These are phyloP conservation scores for Agrypnia vestita DNA, from an alignment of 1,140 invertebrate species.

Conservation along the genomic window DNA sequence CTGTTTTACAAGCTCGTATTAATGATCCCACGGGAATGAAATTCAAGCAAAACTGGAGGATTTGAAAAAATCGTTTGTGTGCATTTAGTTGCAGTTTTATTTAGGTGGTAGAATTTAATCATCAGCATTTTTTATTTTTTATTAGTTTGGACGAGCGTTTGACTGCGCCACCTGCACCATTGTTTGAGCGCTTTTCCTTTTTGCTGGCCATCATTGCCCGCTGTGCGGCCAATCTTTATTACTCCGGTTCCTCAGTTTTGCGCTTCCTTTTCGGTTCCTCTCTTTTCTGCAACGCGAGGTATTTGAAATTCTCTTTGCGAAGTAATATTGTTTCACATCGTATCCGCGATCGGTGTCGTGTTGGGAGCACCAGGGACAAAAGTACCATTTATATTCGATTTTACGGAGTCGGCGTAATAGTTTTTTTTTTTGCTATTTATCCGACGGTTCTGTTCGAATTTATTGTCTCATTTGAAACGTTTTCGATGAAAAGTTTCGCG, in stretches of 20 bases:
- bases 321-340: slow-evolving; percentile 26
- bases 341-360: slow-evolving; percentile 24
- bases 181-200: not conserved
- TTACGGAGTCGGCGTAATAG: slow-evolving; percentile 7
- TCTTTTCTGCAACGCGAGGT: slow-evolving; percentile 11
- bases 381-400: slow-evolving; percentile 25
- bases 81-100: too few species aligned
- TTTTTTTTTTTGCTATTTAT: slow-evolving; percentile 22
- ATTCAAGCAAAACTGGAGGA: too few species aligned
- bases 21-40: too few species aligned
- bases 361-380: not conserved
- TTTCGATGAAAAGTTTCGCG: not conserved
- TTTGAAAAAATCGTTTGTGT: too few species aligned
- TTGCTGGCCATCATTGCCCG: not conserved
- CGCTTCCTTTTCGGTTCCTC: not conserved
- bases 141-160: slow-evolving; percentile 13
- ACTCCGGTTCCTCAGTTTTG: slow-evolving; percentile 19
- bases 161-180: slow-evolving; percentile 25
- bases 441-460: slow-evolving; percentile 19
- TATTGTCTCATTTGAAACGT: slow-evolving; percentile 27
- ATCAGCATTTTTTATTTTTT: not conserved
- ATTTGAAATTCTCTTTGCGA: slow-evolving; percentile 20
- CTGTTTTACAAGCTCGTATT: too few species aligned
- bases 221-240: slow-evolving; percentile 13
- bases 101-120: not conserved